These are phyloP conservation scores for Drosophila setosimentum DNA, from an alignment of 2,888 invertebrate species.

Conservation along the genomic window DNA sequence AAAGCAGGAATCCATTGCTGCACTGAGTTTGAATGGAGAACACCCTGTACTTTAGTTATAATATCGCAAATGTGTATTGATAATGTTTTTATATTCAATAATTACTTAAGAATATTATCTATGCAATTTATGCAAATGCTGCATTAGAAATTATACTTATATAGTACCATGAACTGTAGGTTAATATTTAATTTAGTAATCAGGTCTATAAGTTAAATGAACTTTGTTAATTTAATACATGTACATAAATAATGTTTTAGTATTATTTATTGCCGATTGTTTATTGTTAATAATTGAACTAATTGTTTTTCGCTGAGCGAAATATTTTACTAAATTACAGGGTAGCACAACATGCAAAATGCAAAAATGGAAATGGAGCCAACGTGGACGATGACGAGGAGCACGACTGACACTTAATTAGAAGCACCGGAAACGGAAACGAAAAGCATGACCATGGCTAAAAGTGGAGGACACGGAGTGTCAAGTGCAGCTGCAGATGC, in stretches of 20 bases:
- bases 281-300: background rate
- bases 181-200: background rate
- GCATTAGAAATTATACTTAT: background rate
- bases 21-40: background rate
- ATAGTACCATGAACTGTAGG: background rate
- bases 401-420: constrained; percentile 76
- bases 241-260: background rate
- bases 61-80: background rate
- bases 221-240: background rate
- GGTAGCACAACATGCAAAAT: constrained; percentile 25
- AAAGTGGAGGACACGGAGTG: constrained; percentile 7
- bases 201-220: background rate
- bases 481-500: constrained; percentile 34
- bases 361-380: constrained; percentile 28
- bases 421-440: constrained; percentile 73
- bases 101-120: background rate
- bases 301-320: background rate
- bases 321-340: background rate
- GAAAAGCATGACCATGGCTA: constrained; percentile 62
- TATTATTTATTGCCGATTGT: background rate
- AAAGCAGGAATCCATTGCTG: background rate
- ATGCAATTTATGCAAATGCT: background rate
- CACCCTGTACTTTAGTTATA: constrained; percentile 3
- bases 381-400: constrained; percentile 43
- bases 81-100: background rate